Evolutionary conservation across 2,113 vertebrate species (phyloP).

Genomic region (Seriola rivoliana): DNA sequence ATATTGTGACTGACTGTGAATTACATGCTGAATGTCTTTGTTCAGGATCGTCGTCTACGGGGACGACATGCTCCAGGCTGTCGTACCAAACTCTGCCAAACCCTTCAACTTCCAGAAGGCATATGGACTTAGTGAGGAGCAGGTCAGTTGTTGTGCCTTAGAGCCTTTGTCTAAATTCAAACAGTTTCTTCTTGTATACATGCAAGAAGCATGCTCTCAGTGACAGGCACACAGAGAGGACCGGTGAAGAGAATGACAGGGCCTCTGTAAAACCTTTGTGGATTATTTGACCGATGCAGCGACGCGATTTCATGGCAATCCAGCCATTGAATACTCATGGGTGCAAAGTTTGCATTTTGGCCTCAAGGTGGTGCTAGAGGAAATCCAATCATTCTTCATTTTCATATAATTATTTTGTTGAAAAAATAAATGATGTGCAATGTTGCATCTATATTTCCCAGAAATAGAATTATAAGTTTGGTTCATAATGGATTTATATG

Average conservation of each 20-base stretch:
- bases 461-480: no score
- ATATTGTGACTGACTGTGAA: no score
- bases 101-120: conserved; percentile 86
- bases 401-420: no score
- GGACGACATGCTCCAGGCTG: conserved; percentile 72
- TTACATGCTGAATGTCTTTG: background rate
- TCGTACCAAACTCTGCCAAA: conserved; percentile 81
- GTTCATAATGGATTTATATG: no score
- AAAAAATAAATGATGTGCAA: no score
- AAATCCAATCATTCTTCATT: background rate
- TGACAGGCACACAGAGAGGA: no score
- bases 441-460: background rate
- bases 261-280: no score
- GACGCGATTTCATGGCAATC: background rate
- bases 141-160: conserved; percentile 48
- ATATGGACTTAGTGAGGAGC: conserved; percentile 67
- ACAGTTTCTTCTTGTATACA: background rate
- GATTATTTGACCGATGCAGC: no score
- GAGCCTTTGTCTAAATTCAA: background rate
- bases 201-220: no score
- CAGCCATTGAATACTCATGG: background rate
- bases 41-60: conserved; percentile 88
- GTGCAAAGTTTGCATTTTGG: background rate
- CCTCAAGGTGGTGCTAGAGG: background rate
- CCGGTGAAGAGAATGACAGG: no score